A percentile compares a stretch with the other conserved stretches of the same genome.
These are phyloP conservation scores for Rhagonycha lutea DNA, from an alignment of 2,888 invertebrate genomes.

Conservation along the genomic window DNA sequence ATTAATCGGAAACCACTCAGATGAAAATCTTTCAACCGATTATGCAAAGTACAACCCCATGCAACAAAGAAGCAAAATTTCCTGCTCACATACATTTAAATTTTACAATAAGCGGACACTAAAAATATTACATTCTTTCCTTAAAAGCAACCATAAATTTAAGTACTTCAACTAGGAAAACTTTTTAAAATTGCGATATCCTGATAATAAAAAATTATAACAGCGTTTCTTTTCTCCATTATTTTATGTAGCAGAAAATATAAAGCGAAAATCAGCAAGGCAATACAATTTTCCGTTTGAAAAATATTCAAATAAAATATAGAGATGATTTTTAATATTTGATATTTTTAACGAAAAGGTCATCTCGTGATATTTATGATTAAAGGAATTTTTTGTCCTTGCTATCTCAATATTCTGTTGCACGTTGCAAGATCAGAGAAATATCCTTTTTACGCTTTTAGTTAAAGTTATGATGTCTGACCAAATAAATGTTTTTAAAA, in stretches of 20 bases:
- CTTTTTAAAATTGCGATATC: not conserved
- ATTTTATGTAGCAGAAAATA: not conserved
- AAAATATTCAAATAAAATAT: not conserved
- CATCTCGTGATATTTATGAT: not conserved
- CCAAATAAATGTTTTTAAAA: no score
- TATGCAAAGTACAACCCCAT: not conserved
- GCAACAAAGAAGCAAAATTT: not conserved
- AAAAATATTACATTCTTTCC: not conserved
- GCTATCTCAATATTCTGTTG: not conserved
- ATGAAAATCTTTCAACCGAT: not conserved
- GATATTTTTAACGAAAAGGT: not conserved
- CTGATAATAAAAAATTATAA: not conserved
- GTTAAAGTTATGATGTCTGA: no score
- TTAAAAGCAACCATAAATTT: not conserved
- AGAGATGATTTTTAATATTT: not conserved
- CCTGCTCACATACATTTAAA: not conserved
- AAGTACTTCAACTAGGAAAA: not conserved
- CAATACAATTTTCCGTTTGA: not conserved
- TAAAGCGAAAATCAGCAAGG: not conserved
- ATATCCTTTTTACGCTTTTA: no score
- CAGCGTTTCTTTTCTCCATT: not conserved
- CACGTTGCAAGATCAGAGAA: not conserved
- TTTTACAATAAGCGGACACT: not conserved
- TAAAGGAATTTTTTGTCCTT: not conserved
- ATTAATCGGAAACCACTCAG: no score